A percentile compares a stretch with the other conserved stretches of the same genome.
phyloP scores from a whole-genome alignment of 2,888 invertebrate genomes.

The Cryptus viduatorius region DNA sequence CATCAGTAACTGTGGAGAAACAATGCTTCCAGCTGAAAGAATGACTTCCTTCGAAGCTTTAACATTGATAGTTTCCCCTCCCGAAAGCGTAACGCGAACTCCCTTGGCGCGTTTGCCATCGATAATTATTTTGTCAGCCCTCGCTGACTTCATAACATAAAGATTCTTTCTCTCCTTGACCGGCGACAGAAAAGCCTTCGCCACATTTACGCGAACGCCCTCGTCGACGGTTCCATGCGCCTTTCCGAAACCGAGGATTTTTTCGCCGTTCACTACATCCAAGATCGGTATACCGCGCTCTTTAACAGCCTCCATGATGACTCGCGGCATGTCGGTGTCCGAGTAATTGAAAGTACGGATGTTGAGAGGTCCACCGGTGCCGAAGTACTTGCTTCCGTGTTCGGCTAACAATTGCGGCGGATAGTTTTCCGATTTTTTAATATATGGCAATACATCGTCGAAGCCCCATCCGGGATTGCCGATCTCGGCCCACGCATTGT shows the following conservation, averaged over 20 bases:
- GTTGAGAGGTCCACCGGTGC: slow-evolving; percentile 85
- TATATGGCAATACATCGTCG: slow-evolving; percentile 84
- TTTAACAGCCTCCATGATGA: slow-evolving; percentile 84
- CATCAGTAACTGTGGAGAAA: slow-evolving; percentile 89
- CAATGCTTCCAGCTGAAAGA: slow-evolving; percentile 89
- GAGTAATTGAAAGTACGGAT: slow-evolving; percentile 83
- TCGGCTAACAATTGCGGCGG: slow-evolving; percentile 78
- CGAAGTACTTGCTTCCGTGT: slow-evolving; percentile 81
- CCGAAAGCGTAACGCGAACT: slow-evolving; percentile 83
- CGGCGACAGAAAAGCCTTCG: slow-evolving; percentile 85
- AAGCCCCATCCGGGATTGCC: slow-evolving; percentile 89
- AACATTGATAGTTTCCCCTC: slow-evolving; percentile 75
- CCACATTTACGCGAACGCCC: slow-evolving; percentile 84
- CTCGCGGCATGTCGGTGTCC: slow-evolving; percentile 80
- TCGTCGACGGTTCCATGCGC: slow-evolving; percentile 85
- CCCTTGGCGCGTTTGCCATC: slow-evolving; percentile 84
- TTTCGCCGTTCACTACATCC: slow-evolving; percentile 82
- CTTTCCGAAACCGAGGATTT: slow-evolving; percentile 86
- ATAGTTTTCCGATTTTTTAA: slow-evolving; percentile 77
- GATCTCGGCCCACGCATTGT: slow-evolving; percentile 87
- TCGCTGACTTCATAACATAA: slow-evolving; percentile 87
- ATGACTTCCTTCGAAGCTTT: slow-evolving; percentile 88
- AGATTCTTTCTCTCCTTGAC: slow-evolving; percentile 87
- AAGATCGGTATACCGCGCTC: slow-evolving; percentile 85
- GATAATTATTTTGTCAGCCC: slow-evolving; percentile 87